Percentiles rank a stretch among this genome's conserved stretches.
Evolutionary conservation across 1,140 invertebrate species (phyloP).

Genomic region (Neoseiulus cucumeris): DNA sequence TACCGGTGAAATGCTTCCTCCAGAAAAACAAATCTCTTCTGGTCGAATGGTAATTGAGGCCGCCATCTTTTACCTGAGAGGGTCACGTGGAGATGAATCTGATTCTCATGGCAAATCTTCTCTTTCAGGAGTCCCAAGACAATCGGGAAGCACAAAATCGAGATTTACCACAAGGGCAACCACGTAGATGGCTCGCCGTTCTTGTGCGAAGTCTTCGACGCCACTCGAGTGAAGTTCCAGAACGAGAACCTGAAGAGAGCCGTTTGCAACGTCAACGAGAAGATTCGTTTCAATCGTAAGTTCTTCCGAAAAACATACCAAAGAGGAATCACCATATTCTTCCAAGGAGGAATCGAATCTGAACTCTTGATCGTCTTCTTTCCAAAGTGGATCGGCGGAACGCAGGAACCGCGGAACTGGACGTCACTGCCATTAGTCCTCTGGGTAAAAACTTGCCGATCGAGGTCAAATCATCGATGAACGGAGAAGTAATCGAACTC

Average conservation of each 20-base stretch:
- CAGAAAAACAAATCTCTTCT: constrained; percentile 79
- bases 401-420: constrained; percentile 69
- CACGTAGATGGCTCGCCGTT: neutral
- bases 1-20: constrained; percentile 83
- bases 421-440: constrained; percentile 67
- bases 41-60: constrained; percentile 45
- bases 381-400: constrained; percentile 56
- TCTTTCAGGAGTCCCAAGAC: neutral
- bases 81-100: too few species aligned
- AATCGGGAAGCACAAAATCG: neutral
- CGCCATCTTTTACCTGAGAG: too few species aligned
- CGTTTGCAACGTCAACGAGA: constrained; percentile 60
- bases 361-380: neutral
- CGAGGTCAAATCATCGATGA: constrained; percentile 46
- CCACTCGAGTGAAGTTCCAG: constrained; percentile 41
- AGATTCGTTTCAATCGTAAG: constrained; percentile 58
- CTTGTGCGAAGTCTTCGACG: constrained; percentile 80
- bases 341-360: neutral
- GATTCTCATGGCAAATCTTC: too few species aligned
- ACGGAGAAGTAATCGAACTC: constrained; percentile 49
- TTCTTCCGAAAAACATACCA: constrained; percentile 12
- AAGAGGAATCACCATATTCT: neutral
- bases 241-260: constrained; percentile 41
- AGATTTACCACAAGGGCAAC: neutral
- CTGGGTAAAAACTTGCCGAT: constrained; percentile 64